Base-by-base conservation (phyloP, 1,140 invertebrate species). In the Orchestia grillus region DNA sequence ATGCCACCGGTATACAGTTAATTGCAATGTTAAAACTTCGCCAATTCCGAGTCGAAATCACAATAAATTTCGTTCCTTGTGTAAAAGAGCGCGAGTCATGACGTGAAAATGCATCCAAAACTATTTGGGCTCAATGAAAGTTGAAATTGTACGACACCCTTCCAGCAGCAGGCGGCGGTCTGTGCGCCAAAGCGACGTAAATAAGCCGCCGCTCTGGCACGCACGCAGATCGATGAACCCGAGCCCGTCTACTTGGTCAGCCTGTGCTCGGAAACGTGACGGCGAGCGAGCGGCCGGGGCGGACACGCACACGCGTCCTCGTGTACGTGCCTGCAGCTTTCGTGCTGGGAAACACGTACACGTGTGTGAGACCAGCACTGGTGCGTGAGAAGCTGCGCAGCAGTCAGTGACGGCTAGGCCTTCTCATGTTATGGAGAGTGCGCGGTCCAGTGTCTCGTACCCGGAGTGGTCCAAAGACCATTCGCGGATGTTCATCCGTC, bases 401-500 rank as follows among this genome's bases (percentile, higher is more conserved):
- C 44, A 44, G 92, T 94, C 92, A 94, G 92, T 94, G 92, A 45
- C 44, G 92, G 43, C 44, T 45, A n/a, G 92, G 44, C 92, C 92
- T 44, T 94, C 43, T n/a, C 23, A 94, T 47, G 92, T 45, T 44
- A 94, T 94, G 92, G 92, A 94, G 92, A 94, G 23, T 45, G 92
- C 44, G 92, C 92, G 92, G 36, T 40, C 92, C 43, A 47, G 92
- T 94, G 44, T 94, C 44, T 42, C 92, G 92, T 94, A 45, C 92
- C 92, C 92, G 0, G 92, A 94, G 44, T 94, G 92, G 92, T 94
- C 92, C 44, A 94, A 94, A 94, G 92, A 94, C 40, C 92, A 94
- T 15, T 94, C 92, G 11, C 92, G 92, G 44, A 44, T 94, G 40
- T 94, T 94, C 44, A 94, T 94, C 15, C 92, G 92, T 16, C 47